Conservation (phyloP, 2,888 invertebrate genomes). For the Fragum sueziense region DNA sequence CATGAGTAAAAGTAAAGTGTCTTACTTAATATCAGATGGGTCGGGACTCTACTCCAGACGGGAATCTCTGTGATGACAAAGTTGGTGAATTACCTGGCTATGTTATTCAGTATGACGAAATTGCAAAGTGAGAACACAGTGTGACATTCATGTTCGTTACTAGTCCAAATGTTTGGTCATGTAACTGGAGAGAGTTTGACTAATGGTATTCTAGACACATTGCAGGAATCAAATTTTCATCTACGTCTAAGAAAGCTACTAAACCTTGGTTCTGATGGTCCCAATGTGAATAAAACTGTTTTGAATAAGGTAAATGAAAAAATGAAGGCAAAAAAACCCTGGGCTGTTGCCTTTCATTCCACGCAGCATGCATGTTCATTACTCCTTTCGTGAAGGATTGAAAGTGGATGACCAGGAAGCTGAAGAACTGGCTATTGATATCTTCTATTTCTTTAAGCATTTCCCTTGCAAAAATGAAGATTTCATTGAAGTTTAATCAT, state of each 20-base stretch:
- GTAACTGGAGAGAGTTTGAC: conserved; percentile 47
- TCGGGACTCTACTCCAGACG: conserved; percentile 49
- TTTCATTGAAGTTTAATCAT: conserved; percentile 32
- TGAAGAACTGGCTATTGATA: conserved; percentile 52
- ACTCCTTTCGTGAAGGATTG: conserved; percentile 50
- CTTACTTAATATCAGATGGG: conserved; percentile 56
- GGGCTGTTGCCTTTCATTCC: conserved; percentile 45
- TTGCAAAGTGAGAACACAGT: conserved; percentile 44
- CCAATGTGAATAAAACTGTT: conserved; percentile 62
- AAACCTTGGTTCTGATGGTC: conserved; percentile 57
- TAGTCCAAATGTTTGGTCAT: conserved; percentile 58
- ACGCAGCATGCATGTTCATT: conserved; percentile 56
- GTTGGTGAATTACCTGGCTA: conserved; percentile 10
- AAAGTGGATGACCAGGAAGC: conserved; percentile 42
- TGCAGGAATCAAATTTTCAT: conserved; percentile 36
- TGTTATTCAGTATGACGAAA: conserved; percentile 54
- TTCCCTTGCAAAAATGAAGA: conserved; percentile 57
- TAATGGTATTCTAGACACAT: conserved; percentile 32
- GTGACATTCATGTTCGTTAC: conserved; percentile 45
- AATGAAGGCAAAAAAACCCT: conserved; percentile 24
- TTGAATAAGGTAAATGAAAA: conserved; percentile 46
- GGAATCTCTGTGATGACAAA: conserved; percentile 27
- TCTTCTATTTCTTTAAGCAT: conserved; percentile 56
- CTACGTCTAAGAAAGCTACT: conserved; percentile 32
- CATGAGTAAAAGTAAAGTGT: conserved; percentile 51